phyloP scores from a whole-genome alignment of 2,888 invertebrate species.

The Microchrysa polita region DNA sequence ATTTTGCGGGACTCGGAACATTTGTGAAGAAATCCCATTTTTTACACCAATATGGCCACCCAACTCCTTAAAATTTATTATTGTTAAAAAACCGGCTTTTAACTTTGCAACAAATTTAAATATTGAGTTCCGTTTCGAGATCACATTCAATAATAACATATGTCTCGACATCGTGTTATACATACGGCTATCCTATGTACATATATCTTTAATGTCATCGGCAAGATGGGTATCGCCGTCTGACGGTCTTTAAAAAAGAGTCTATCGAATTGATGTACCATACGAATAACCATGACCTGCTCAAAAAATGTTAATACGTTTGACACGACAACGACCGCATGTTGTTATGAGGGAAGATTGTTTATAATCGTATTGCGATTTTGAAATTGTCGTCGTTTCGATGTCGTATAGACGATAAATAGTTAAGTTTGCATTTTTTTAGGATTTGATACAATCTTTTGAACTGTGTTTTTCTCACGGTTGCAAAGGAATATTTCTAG shows the following conservation, averaged over 20 bases:
- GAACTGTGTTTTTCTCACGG: too few species aligned
- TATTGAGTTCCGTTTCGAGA: constrained; percentile 15
- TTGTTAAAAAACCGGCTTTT: constrained; percentile 4
- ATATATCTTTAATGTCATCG: constrained; percentile 2
- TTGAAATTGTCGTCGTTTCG: not conserved
- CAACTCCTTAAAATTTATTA: not conserved
- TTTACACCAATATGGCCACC: not conserved
- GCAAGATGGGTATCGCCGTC: not conserved
- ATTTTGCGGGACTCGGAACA: too few species aligned
- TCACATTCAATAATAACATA: not conserved
- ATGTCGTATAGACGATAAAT: constrained; percentile 7
- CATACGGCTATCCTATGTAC: not conserved
- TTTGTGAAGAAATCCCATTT: too few species aligned
- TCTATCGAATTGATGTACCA: not conserved
- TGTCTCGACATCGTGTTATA: not conserved
- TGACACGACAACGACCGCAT: constrained; percentile 14
- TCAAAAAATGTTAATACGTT: constrained; percentile 37
- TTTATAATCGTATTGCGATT: not conserved
- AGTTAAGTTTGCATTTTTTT: too few species aligned
- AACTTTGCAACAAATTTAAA: constrained; percentile 9
- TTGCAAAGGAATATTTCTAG: too few species aligned
- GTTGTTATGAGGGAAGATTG: not conserved
- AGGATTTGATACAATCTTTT: too few species aligned
- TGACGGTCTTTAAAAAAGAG: not conserved
- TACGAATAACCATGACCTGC: constrained; percentile 41